Base-by-base conservation (phyloP, 2,797 vertebrate species). In the Clarias fuscus region DNA sequence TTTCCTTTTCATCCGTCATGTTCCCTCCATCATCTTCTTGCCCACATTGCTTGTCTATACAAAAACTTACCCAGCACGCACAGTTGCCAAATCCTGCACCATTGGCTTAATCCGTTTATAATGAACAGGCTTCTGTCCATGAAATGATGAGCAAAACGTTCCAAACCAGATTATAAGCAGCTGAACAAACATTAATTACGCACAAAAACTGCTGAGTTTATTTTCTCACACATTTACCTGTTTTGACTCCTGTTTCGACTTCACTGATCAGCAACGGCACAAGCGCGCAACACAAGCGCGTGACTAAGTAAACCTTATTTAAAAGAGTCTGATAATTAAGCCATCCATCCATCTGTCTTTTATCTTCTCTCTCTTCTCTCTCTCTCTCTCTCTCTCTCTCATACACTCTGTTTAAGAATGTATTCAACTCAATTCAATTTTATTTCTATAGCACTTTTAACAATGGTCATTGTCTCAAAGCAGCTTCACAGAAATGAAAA, bases 271-370 rank as follows among this genome's bases (percentile, higher is more conserved):
- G 15, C n/a, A 53, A 27, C 70, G 22, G 61, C 33, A 48, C 10
- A 11, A 11, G 48, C 48, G 10, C 37, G 37, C 4, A 18, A 11
- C 71, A 73, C 71, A 73, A 53, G 24, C 5, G 43, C 24, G 27
- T 30, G 59, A 58, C 73, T 6, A 56, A 56, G 48, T 18, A 14
- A 27, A 24, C 43, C 43, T 53, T 75, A 53, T 53, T 75, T 24
- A 75, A 59, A 30, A 59, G 75, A 10, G 20, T 79, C 77, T 62
- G 30, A 30, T 30, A 79, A 61, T 61, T 61, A 61, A 62, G 8
- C 77, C 59, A 79, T 79, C 77, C 77, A 24, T 40, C 77, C 56
- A 61, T 78, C 76, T 78, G 76, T 37, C 76, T 61, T 27, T 27
- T 53, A 14, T 75, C 43, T 14, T 53, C n/a, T n/a, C 37, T 48